Conservation (phyloP, 2,888 invertebrate species). For the Helleia helle region DNA sequence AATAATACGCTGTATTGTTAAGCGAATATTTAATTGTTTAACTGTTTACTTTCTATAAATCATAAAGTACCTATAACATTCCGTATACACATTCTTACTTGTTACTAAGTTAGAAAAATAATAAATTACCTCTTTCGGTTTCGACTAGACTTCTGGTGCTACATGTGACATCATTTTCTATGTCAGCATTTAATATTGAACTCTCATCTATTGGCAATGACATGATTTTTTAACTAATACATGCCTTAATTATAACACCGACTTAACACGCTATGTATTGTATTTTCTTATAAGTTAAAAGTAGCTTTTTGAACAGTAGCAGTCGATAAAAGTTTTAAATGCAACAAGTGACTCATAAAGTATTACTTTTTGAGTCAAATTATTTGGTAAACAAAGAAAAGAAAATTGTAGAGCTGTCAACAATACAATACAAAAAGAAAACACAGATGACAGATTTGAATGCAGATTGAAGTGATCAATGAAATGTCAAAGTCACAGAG, state of each 20-base stretch:
- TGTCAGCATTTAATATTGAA: conserved; percentile 58
- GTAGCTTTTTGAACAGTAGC: background rate
- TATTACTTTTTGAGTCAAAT: background rate
- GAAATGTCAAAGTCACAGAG: too few species aligned
- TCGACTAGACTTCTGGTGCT: conserved; percentile 50
- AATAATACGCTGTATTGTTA: too few species aligned
- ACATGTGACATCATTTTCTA: conserved; percentile 55
- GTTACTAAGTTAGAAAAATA: background rate
- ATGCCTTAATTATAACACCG: conserved; percentile 19
- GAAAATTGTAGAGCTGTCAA: background rate
- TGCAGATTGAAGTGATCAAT: too few species aligned
- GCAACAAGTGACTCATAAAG: conserved; percentile 2
- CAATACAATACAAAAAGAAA: too few species aligned
- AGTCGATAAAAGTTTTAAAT: background rate
- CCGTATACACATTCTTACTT: conserved; percentile 5
- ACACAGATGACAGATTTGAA: too few species aligned
- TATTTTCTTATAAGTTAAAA: background rate
- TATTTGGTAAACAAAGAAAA: conserved; percentile 7
- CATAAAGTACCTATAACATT: background rate
- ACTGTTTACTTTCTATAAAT: too few species aligned
- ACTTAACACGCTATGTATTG: background rate
- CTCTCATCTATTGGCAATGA: conserved; percentile 53
- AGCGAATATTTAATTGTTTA: too few species aligned
- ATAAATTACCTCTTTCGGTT: conserved; percentile 39
- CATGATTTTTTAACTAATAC: conserved; percentile 39